Evolutionary conservation across 1,140 invertebrate genomes (phyloP), one percentile per base, ranked within the genome.

Genomic region (Drosophila kikkawai): DNA sequence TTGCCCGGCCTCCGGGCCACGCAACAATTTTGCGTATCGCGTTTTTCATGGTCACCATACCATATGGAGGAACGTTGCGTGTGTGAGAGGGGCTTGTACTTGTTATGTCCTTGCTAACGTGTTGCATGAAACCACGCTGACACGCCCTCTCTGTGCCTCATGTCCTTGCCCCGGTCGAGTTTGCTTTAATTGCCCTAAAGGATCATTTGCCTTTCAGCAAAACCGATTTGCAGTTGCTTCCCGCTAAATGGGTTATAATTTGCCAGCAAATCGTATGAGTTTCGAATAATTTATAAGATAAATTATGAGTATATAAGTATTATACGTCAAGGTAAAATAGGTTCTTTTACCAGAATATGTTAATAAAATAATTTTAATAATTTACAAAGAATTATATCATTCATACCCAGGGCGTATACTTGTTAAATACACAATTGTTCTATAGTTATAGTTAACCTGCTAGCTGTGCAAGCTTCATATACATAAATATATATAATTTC

Each of bases 1-100:
- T 29, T 19, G n/a, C 53, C 53, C 29, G 26, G 15, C 66, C 61
- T 67, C 8, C 61, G 32, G 65, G 47, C 66, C 66, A 68, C 37
- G 66, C 63, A 68, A 51, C 64, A 70, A 55, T 70, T 70, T 70
- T 70, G 48, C 67, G 67, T 55, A 51, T 69, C 64, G 64, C 67
- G 51, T 71, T 69, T 69, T 69, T 69, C 66, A 69, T 69, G 66
- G 64, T 47, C 63, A 51, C 53, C 51, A 63, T n/a, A 32, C n/a
- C 50, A 53, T 68, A 69, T 71, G 41, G 48, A 13, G n/a, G 42
- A 50, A 11, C 22, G 26, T 9, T 45, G 51, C 19, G 51, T 68
- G 50, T 66, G 67, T 53, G 59, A 32, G 34, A 19, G 34, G 36
- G 36, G 63, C 32, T 22, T 71, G 42, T 71, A 36, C 51, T 66